Evolutionary conservation across 2,888 invertebrate species (phyloP).

Genomic region (Cosmorhoe ocellata): DNA sequence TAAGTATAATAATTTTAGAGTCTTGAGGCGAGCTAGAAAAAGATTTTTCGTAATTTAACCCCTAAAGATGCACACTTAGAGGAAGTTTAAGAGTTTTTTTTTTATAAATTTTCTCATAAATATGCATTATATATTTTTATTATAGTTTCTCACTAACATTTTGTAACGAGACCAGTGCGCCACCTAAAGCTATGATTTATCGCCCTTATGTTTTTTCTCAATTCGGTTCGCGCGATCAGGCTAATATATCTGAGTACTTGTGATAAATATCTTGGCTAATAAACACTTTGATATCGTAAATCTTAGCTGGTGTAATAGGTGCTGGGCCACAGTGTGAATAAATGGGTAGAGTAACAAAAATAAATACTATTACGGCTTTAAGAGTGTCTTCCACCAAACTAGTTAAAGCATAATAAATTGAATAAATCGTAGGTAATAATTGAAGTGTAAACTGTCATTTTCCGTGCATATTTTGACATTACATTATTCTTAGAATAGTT

Average conservation of each 20-base stretch:
- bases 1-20: too few species aligned
- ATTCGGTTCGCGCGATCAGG: conserved; percentile 44
- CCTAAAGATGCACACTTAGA: too few species aligned
- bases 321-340: conserved; percentile 8
- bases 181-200: conserved; percentile 23
- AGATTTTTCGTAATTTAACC: too few species aligned
- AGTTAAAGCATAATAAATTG: too few species aligned
- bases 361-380: not conserved
- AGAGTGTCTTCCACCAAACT: too few species aligned
- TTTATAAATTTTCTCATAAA: too few species aligned
- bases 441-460: too few species aligned
- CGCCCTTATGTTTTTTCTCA: conserved; percentile 24
- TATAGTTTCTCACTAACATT: conserved; percentile 1
- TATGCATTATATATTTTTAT: conserved; percentile 2
- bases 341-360: not conserved
- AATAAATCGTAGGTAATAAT: too few species aligned
- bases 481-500: too few species aligned
- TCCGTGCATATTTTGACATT: too few species aligned
- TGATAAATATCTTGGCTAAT: conserved; percentile 78
- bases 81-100: too few species aligned
- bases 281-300: conserved; percentile 73
- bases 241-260: conserved; percentile 70
- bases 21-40: too few species aligned
- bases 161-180: conserved; percentile 3
- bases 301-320: conserved; percentile 44